phyloP scores from a whole-genome alignment of 2,888 invertebrate genomes.

The Sepiola atlantica region DNA sequence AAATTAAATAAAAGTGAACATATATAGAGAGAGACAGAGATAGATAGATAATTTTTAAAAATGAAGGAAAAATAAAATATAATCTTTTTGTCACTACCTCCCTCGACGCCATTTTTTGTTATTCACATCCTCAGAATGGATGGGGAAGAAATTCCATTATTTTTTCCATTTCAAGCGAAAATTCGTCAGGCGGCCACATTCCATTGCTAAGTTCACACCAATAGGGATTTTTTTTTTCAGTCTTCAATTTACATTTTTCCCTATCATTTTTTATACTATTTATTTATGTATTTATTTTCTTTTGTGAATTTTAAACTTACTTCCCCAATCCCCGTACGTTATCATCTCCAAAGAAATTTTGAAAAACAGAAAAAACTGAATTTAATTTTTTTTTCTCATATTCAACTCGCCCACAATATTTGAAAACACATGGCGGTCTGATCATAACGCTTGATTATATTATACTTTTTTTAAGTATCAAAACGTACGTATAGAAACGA shows the following conservation, averaged over 20 bases:
- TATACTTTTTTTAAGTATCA: not conserved
- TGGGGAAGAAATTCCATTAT: slow-evolving; percentile 12
- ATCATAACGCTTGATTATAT: slow-evolving; percentile 20
- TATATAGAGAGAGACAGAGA: too few relatives aligned
- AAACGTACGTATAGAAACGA: not conserved
- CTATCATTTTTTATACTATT: not conserved
- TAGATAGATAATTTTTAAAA: too few relatives aligned
- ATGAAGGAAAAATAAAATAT: not conserved
- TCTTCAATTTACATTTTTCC: not conserved
- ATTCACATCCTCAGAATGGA: not conserved
- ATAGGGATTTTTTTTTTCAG: not conserved
- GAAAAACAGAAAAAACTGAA: not conserved
- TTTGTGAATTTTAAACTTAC: not conserved
- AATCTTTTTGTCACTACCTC: not conserved
- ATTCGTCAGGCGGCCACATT: not conserved
- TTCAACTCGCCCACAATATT: not conserved
- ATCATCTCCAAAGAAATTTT: not conserved
- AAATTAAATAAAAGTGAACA: slow-evolving; percentile 6
- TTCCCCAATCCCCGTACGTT: not conserved
- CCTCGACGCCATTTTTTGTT: not conserved
- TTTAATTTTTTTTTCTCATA: not conserved
- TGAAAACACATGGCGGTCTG: slow-evolving; percentile 7
- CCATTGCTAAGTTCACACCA: not conserved
- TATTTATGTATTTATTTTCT: not conserved
- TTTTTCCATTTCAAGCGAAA: slow-evolving; percentile 12